Percentiles rank a stretch among this genome's conserved stretches.
Conservation (phyloP, 2,113 vertebrate genomes). For the Amphilophus citrinellus region DNA sequence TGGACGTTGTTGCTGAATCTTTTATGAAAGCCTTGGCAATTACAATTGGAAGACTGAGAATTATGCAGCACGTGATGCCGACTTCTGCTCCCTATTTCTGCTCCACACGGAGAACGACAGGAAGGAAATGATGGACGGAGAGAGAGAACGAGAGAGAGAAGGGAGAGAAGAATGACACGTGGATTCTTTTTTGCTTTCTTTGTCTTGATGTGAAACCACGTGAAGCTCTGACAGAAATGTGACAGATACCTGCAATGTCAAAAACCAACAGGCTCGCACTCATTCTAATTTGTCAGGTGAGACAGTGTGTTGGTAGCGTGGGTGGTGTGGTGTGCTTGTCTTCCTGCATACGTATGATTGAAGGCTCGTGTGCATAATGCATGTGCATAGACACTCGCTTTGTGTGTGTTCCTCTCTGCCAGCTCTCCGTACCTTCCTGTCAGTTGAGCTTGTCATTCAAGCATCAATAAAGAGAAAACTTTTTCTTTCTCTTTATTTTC, state of each 20-base stretch:
- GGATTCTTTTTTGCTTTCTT: constrained; percentile 61
- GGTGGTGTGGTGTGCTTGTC: constrained; percentile 66
- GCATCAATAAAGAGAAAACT: constrained; percentile 65
- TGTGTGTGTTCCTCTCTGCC: constrained; percentile 24
- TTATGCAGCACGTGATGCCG: constrained; percentile 65
- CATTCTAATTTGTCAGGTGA: constrained; percentile 75
- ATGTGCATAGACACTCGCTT: constrained; percentile 37
- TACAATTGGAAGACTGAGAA: constrained; percentile 51
- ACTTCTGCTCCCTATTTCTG: constrained; percentile 61
- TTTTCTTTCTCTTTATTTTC: constrained; percentile 46
- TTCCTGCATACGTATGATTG: constrained; percentile 51
- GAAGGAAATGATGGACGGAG: constrained; percentile 32
- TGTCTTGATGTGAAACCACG: constrained; percentile 68
- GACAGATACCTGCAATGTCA: constrained; percentile 72
- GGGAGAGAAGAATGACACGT: constrained; percentile 34
- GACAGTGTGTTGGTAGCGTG: constrained; percentile 68
- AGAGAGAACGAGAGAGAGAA: neutral
- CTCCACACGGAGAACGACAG: constrained; percentile 40
- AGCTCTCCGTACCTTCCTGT: constrained; percentile 55
- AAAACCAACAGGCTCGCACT: constrained; percentile 47
- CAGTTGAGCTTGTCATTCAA: constrained; percentile 71
- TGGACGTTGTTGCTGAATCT: constrained; percentile 48
- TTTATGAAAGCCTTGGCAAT: constrained; percentile 57
- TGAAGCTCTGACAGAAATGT: constrained; percentile 74
- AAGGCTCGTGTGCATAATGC: constrained; percentile 61